Evolutionary conservation across 2,113 vertebrate genomes (phyloP).

Genomic region (Astur gentilis): DNA sequence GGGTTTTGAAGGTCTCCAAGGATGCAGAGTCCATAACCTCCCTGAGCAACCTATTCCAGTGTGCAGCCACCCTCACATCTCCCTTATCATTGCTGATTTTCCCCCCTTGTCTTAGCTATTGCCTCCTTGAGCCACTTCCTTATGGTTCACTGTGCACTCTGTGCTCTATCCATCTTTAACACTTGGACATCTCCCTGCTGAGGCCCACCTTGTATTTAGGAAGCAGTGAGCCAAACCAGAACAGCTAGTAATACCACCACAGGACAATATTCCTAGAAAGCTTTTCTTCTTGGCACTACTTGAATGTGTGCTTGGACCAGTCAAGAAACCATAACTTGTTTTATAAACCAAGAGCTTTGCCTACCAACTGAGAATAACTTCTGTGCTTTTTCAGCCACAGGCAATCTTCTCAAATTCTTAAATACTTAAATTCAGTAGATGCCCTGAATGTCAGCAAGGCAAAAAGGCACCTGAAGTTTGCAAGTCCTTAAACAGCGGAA

Average conservation of each 20-base stretch:
- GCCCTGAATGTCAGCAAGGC: neutral
- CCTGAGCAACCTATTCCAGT: neutral
- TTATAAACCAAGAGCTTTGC: neutral
- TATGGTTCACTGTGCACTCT: neutral
- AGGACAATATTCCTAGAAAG: neutral
- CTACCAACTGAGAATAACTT: neutral
- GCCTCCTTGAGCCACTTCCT: neutral
- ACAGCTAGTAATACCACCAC: neutral
- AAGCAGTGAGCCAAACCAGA: neutral
- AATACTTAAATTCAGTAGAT: neutral
- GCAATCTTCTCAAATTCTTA: neutral
- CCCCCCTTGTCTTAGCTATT: neutral
- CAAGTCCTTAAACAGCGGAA: neutral
- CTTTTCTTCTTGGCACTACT: neutral
- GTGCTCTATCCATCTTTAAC: neutral
- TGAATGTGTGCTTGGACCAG: neutral
- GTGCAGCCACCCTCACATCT: neutral
- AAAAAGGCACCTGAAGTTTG: neutral
- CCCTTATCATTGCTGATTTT: neutral
- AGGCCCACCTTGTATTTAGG: neutral
- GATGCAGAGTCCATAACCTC: neutral
- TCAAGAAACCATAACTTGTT: neutral
- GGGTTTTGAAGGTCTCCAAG: neutral
- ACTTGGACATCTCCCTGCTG: neutral
- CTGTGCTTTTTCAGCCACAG: neutral